These are phyloP conservation scores for Zygogramma bicolorata DNA, from an alignment of 2,888 invertebrate genomes.

Conservation along the genomic window DNA sequence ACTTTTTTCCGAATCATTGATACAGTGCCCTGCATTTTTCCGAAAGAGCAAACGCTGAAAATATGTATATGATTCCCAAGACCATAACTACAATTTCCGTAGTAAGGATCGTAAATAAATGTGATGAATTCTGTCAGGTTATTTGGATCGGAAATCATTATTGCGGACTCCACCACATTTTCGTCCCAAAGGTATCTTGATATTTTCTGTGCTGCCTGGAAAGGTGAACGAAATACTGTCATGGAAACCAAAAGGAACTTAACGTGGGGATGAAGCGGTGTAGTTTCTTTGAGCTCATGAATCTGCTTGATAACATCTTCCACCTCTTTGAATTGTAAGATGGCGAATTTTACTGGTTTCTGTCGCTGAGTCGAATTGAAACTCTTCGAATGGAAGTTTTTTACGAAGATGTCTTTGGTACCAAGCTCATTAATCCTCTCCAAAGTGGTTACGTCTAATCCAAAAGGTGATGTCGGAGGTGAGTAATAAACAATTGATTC, in stretches of 20 bases:
- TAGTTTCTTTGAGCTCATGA: neutral
- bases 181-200: slow-evolving; percentile 21
- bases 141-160: slow-evolving; percentile 24
- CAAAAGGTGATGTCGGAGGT: slow-evolving; percentile 4
- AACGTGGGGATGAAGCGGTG: slow-evolving; percentile 11
- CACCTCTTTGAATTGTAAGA: slow-evolving; percentile 26
- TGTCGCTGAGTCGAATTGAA: neutral
- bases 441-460: slow-evolving; percentile 10
- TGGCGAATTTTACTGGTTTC: slow-evolving; percentile 18
- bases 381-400: neutral
- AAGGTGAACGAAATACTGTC: neutral
- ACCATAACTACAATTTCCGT: slow-evolving; percentile 13
- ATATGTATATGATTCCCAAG: neutral
- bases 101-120: slow-evolving; percentile 32
- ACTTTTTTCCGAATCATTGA: slow-evolving; percentile 26
- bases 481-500: slow-evolving; percentile 22
- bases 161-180: slow-evolving; percentile 24
- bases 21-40: neutral
- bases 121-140: slow-evolving; percentile 24
- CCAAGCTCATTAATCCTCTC: neutral
- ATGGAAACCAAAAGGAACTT: slow-evolving; percentile 27
- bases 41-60: slow-evolving; percentile 28
- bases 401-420: slow-evolving; percentile 8
- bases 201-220: neutral
- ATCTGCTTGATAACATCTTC: slow-evolving; percentile 20